Conservation (phyloP, 2,113 vertebrate species). For the Oxyruncus cristatus region DNA sequence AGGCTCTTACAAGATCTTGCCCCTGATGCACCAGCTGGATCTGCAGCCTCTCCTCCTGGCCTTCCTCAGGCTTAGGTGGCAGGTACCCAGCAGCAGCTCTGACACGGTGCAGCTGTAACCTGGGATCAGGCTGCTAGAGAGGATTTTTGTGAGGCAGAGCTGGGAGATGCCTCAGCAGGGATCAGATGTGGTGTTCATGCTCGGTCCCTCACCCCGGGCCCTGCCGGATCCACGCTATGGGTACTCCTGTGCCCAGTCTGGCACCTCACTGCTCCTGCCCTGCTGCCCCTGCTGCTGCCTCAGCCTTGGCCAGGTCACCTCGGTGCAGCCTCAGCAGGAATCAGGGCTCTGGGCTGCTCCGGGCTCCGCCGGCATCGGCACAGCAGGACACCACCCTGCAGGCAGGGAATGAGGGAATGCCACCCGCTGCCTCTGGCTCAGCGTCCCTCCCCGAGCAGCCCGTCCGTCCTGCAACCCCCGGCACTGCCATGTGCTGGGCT, state of each 20-base stretch:
- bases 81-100: background rate
- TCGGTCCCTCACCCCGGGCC: accelerated
- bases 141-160: background rate
- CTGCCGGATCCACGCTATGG: accelerated
- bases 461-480: too few species aligned
- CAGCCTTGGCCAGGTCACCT: background rate
- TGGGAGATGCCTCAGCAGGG: background rate
- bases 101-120: accelerated
- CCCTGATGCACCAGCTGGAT: background rate
- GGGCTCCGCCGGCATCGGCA: accelerated
- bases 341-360: background rate
- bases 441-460: background rate
- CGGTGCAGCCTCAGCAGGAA: accelerated
- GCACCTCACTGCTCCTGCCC: background rate
- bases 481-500: background rate
- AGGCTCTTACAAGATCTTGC: background rate
- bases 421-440: accelerated
- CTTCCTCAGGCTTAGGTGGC: background rate
- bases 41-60: background rate
- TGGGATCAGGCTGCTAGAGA: background rate
- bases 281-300: background rate
- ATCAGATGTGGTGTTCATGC: accelerated
- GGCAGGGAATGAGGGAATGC: background rate
- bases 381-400: accelerated
- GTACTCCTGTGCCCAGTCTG: background rate